phyloP scores from a whole-genome alignment of 2,113 vertebrate genomes.

The Oenanthe melanoleuca region DNA sequence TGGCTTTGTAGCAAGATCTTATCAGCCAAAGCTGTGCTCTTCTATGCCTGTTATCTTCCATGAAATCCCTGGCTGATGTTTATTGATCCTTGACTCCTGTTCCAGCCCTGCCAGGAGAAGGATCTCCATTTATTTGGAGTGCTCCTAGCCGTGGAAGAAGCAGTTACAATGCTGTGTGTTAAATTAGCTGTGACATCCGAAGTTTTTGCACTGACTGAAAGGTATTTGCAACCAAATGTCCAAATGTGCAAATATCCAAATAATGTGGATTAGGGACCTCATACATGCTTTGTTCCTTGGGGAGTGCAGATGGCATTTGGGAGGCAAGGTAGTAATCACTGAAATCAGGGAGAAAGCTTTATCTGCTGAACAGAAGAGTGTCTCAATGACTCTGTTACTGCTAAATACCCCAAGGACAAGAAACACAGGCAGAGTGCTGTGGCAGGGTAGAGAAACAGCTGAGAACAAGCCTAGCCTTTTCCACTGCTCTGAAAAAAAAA shows the following conservation, averaged over 20 bases:
- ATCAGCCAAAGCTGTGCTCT: not conserved
- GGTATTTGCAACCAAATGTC: not conserved
- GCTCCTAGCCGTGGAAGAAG: not conserved
- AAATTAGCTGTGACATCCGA: not conserved
- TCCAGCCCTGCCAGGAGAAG: not conserved
- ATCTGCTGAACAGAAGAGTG: not conserved
- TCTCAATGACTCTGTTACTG: not conserved
- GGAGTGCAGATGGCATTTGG: not conserved
- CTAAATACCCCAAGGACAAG: not conserved
- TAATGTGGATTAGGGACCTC: not conserved
- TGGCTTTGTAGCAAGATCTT: not conserved
- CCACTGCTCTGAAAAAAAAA: not conserved
- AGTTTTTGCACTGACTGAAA: not conserved
- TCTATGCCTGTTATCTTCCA: not conserved
- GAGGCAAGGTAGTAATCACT: not conserved
- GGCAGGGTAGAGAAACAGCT: not conserved
- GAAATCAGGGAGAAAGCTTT: not conserved
- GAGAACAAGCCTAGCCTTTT: not conserved
- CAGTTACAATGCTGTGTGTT: not conserved
- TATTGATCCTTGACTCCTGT: not conserved
- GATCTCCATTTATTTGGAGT: not conserved
- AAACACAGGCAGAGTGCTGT: not conserved
- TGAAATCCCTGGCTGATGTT: not conserved
- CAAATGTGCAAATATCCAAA: not conserved
- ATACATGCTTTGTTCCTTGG: not conserved